Evolutionary conservation across 2,113 vertebrate genomes (phyloP), one percentile per base, ranked within the genome.

Genomic region (Columba janthina): DNA sequence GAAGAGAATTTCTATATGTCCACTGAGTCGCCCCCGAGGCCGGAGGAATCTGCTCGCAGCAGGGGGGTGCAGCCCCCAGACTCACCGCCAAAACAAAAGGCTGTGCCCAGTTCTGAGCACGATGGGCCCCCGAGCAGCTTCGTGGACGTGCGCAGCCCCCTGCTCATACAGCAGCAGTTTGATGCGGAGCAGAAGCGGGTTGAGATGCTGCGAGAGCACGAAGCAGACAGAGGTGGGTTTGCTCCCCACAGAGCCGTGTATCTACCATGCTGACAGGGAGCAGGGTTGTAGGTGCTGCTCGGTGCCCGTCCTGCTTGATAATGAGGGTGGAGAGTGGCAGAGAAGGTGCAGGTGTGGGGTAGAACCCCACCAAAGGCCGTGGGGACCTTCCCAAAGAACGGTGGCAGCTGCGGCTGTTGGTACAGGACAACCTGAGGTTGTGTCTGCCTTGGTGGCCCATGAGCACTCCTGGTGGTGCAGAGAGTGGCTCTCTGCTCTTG

Each of bases 11-110:
- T n/a, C 0, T 94, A 95, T 4, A 0, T 71, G 56, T 95, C 64
- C 56, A 6, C 15, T 0, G 95, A 38, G 32, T 74, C 24, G 1
- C 10, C 2, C 0, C 6, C 7, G 0, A 74, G 18, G 57, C 38
- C 56, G 34, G 32, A 60, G 42, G 48, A 36, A 5, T 2, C 46
- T 1, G 0, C 19, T 62, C 0, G 0, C 25, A 18, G 10, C 0
- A 1, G 2, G 57, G 84, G 13, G 38, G 34, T 2, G 4, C 91
- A 67, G 53, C 32, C 48, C 24, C 38, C 50, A 22, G 34, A 5
- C 3, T 61, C 62, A 0, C 15, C 8, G 18, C 53, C 31, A 6
- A 6, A 62, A 74, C 74, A 31, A 0, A 22, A 16, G 34, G 32
- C 31, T 13, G 48, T 31, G 77, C 50, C 28, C 1, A 2, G 32